Evolutionary conservation across 2,797 vertebrate species (phyloP), one percentile per base, ranked within the genome.

Genomic region (Fratercula arctica): DNA sequence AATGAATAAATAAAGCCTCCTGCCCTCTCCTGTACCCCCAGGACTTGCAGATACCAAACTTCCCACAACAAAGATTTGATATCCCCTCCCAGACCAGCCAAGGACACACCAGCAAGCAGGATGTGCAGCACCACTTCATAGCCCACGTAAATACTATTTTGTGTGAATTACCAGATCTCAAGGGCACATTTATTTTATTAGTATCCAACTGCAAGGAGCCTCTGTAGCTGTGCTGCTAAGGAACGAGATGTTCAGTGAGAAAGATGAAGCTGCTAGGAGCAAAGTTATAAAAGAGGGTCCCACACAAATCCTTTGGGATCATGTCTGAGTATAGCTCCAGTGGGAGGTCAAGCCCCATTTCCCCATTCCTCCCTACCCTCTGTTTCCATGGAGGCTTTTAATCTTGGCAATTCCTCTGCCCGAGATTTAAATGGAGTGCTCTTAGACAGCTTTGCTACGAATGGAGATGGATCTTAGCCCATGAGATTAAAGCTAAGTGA

Each of bases 401-500:
- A 87, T 75, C 81, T 23, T 53, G 61, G 75, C 83, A 84, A 39
- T 81, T 94, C 63, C 29, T 73, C 39, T 74, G 25, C 50, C 64
- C 1, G 8, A 84, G 76, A 81, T 86, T 81, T 80, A 87, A 90
- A 75, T 48, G 57, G 79, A 74, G 48, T 43, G 76, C 89, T 94
- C n/a, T 67, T 69, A 46, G 53, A 88, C 72, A 92, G 82, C 90
- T 95, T 81, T 86, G 68, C 63, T 82, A 31, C 4, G 33, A n/a
- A 60, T 17, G 56, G 67, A 95, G 87, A 93, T 88, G n/a, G 76
- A 93, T 91, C 74, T 91, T 74, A 86, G 93, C 14, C 73, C 13
- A 3, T 61, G 79, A 75, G 80, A 95, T 91, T 91, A 93, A 92
- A 96, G 75, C 53, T 75, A 93, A 89, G 70, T 67, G 59, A 87